Percentiles rank a stretch among this genome's conserved stretches.
Conservation (phyloP, 2,888 invertebrate genomes). For the Tortrix viridana region DNA sequence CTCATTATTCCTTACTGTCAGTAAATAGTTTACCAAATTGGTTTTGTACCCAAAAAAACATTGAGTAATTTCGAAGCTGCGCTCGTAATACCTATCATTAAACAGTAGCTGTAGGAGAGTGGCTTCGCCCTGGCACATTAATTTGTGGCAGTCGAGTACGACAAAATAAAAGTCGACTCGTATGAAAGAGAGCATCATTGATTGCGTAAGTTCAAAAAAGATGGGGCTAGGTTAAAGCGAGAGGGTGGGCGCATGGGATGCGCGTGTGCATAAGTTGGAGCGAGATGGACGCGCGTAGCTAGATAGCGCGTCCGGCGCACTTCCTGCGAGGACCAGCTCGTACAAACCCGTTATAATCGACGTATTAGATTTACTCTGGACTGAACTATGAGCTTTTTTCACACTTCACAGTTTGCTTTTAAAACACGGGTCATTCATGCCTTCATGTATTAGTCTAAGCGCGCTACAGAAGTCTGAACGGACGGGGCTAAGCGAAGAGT, state of each 20-base stretch:
- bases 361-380: conserved; percentile 35
- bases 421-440: conserved; percentile 8
- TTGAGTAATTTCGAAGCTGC: conserved; percentile 44
- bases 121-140: conserved; percentile 62
- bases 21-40: conserved; percentile 37
- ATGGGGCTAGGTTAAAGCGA: conserved; percentile 56
- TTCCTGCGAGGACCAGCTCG: conserved; percentile 64
- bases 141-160: conserved; percentile 67
- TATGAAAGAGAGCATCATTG: conserved; percentile 57
- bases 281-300: conserved; percentile 77
- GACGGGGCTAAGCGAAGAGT: too few species aligned
- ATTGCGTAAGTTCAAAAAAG: conserved; percentile 54
- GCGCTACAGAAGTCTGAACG: background rate
- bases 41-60: conserved; percentile 29
- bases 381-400: conserved; percentile 32
- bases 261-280: conserved; percentile 59
- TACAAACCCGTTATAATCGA: conserved; percentile 35
- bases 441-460: background rate
- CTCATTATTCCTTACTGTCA: conserved; percentile 33
- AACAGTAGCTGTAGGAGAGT: conserved; percentile 64
- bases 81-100: conserved; percentile 63
- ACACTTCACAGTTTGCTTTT: conserved; percentile 36
- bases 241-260: conserved; percentile 62
- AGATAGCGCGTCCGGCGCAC: conserved; percentile 78
- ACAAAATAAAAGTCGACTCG: conserved; percentile 75